Conservation (phyloP, 2,797 vertebrate genomes). For the Coregonus sp. region DNA sequence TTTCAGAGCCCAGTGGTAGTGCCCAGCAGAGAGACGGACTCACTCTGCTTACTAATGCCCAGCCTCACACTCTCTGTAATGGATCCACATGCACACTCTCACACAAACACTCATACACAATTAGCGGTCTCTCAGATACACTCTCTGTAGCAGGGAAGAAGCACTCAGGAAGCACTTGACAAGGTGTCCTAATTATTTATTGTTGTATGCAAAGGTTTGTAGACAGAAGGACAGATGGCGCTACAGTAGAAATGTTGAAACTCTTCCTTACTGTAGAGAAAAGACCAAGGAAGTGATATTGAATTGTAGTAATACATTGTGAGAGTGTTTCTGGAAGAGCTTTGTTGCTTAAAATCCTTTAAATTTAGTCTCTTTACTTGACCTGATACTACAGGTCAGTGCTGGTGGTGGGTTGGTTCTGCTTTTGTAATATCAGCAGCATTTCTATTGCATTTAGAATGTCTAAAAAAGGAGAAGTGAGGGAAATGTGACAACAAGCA, state of each 20-base stretch:
- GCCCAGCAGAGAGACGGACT: slow-evolving; percentile 54
- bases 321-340: neutral
- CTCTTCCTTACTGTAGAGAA: neutral
- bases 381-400: neutral
- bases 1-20: slow-evolving; percentile 52
- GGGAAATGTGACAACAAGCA: neutral
- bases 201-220: neutral
- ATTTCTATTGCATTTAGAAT: neutral
- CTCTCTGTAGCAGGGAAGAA: neutral
- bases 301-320: neutral
- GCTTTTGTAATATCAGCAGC: neutral
- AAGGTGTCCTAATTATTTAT: neutral
- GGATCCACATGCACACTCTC: neutral
- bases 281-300: neutral
- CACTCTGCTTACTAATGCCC: slow-evolving; percentile 64
- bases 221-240: neutral
- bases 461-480: neutral
- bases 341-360: neutral
- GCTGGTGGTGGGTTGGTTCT: neutral
- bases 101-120: neutral
- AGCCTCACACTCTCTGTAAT: neutral
- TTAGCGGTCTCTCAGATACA: neutral
- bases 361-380: neutral
- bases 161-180: neutral
- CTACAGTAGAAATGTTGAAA: neutral